phyloP scores from a whole-genome alignment of 2,797 vertebrate species.

The Cyclura pinguis region DNA sequence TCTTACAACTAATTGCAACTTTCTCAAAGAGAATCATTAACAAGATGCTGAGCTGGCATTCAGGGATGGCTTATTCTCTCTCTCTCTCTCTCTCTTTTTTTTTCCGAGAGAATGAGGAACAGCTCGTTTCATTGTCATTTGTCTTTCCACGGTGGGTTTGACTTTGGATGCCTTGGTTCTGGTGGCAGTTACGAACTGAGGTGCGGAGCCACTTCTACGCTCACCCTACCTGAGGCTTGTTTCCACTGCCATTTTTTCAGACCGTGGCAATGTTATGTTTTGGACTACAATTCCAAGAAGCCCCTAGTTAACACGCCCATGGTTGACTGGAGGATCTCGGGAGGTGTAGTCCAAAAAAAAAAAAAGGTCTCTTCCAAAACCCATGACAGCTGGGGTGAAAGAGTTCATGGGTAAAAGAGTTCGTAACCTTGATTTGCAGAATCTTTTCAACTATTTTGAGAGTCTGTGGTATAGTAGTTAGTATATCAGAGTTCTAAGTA shows the following conservation, averaged over 20 bases:
- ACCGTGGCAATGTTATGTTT: too few species aligned
- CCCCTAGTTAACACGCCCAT: too few species aligned
- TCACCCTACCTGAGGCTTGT: background rate
- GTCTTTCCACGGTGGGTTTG: slow-evolving; percentile 56
- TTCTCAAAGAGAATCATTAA: slow-evolving; percentile 32
- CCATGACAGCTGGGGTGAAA: too few species aligned
- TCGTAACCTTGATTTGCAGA: background rate
- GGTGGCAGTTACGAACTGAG: slow-evolving; percentile 44
- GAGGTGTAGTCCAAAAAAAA: too few species aligned
- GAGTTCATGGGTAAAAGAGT: background rate
- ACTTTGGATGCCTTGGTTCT: slow-evolving; percentile 48
- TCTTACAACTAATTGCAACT: slow-evolving; percentile 69
- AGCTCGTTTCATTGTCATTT: slow-evolving; percentile 43
- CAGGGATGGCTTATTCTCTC: slow-evolving; percentile 30
- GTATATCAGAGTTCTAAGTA: too few species aligned
- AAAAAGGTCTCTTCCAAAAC: too few species aligned
- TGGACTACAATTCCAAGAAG: too few species aligned
- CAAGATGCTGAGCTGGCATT: slow-evolving; percentile 46
- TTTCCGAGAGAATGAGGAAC: background rate
- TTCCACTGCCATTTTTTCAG: background rate
- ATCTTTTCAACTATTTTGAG: background rate
- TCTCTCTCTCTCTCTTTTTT: background rate
- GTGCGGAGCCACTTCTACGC: slow-evolving; percentile 58
- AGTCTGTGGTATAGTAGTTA: background rate
- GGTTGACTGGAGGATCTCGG: too few species aligned